A percentile compares a stretch with the other conserved stretches of the same genome.
These are phyloP conservation scores for Lordiphosa mommai DNA, from an alignment of 1,140 invertebrate species.

Conservation along the genomic window DNA sequence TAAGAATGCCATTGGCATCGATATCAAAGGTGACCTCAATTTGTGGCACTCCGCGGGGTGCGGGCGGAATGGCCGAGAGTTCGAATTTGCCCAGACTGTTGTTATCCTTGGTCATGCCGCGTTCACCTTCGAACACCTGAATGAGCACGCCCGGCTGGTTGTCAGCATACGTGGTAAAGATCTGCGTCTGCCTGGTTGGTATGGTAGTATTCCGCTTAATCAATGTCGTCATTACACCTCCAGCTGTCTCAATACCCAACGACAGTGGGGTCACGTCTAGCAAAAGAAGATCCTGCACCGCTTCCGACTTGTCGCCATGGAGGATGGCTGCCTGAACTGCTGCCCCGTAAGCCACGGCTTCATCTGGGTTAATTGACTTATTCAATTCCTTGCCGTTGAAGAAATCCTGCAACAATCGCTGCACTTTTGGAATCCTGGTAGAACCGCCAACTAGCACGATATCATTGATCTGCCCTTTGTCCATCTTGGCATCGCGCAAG, in stretches of 20 bases:
- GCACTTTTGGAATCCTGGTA: conserved; percentile 98
- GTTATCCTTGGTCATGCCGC: conserved; percentile 95
- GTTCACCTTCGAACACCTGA: conserved; percentile 93
- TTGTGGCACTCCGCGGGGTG: conserved; percentile 95
- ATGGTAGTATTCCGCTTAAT: conserved; percentile 98
- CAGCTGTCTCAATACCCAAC: conserved; percentile 97
- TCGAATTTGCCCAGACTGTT: conserved; percentile 96
- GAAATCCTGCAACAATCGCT: conserved; percentile 95
- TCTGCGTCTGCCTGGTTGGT: conserved; percentile 96
- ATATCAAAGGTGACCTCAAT: conserved; percentile 96
- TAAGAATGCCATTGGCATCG: conserved; percentile 92
- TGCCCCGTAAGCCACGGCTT: conserved; percentile 94
- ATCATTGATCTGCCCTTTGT: conserved; percentile 94
- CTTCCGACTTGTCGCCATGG: conserved; percentile 95
- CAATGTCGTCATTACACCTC: conserved; percentile 96
- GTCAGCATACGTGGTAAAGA: conserved; percentile 97
- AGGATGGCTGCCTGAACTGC: conserved; percentile 95
- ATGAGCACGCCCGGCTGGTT: conserved; percentile 97
- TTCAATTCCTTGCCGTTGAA: conserved; percentile 99
- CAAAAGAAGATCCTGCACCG: conserved; percentile 92
- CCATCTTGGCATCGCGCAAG: conserved; percentile 95
- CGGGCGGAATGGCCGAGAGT: conserved; percentile 94
- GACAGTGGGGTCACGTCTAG: conserved; percentile 97
- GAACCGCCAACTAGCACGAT: conserved; percentile 98
- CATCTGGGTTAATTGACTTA: conserved; percentile 97